Evolutionary conservation across 2,797 vertebrate genomes (phyloP), one percentile per base, ranked within the genome.

Genomic region (Enteromius thamalakanensis): DNA sequence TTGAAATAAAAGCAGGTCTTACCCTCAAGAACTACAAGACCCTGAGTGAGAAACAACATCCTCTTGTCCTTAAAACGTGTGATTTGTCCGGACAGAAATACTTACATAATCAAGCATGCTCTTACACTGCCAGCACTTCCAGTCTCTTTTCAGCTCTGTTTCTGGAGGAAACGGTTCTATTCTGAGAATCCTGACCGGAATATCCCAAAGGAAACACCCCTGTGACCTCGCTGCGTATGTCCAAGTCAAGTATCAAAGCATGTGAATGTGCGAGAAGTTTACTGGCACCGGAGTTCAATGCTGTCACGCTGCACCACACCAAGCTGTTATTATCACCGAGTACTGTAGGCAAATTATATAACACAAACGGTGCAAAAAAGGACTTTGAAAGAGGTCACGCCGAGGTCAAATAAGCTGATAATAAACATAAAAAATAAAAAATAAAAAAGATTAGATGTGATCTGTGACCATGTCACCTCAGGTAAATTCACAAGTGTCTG

Each of bases 91-190:
- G 42, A 19, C 23, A 65, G 51, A 65, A n/a, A 72, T 51, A 58
- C 69, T 78, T 72, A 45, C 62, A 79, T 55, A 80, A 79, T 76
- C 60, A 45, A 23, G 17, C 51, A 72, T 80, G 76, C 55, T 68
- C 64, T 49, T 75, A 60, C 23, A 34, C 53, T 21, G 32, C 70
- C 79, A 68, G 58, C 65, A 51, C 26, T 72, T 81, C 32, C 60
- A 74, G 71, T 45, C 34, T 72, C 45, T 75, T 86, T 85, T 53
- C 74, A 64, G 62, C 40, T 68, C 65, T 60, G 55, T 80, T 83
- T 83, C 82, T 86, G 68, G 11, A 86, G 82, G 84, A 88, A 87
- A 78, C 53, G 3, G 47, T 62, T 82, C 87, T 83, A 87, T 87
- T 84, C 51, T 68, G 58, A 84, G 85, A 85, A 26, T 74, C 17